A percentile compares a stretch with the other conserved stretches of the same genome.
phyloP scores from a whole-genome alignment of 2,888 invertebrate species.

The Autographa pulchrina region DNA sequence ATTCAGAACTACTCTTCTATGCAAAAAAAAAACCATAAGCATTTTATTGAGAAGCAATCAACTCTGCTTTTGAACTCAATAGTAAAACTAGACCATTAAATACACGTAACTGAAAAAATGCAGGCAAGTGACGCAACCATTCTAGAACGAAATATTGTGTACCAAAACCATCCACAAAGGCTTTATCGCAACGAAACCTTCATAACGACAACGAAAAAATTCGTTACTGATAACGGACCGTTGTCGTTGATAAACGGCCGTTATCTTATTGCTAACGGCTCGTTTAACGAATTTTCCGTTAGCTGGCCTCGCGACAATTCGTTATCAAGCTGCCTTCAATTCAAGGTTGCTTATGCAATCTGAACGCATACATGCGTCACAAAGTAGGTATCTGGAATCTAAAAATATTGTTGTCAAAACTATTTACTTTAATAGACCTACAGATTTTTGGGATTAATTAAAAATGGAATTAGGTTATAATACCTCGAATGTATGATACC shows the following conservation, averaged over 20 bases:
- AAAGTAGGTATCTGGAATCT: too few species aligned
- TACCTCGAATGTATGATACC: too few species aligned
- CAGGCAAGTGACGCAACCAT: not conserved
- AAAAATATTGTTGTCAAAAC: too few species aligned
- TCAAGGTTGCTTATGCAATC: not conserved
- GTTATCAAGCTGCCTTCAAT: not conserved
- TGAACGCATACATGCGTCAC: not conserved
- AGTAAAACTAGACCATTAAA: too few species aligned
- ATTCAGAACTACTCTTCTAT: too few species aligned
- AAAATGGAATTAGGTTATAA: too few species aligned
- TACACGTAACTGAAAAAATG: too few species aligned
- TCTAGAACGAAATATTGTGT: not conserved
- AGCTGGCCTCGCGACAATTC: not conserved
- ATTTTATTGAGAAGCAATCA: too few species aligned
- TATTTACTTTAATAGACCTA: too few species aligned
- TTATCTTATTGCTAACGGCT: conserved; percentile 3
- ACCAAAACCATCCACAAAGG: not conserved
- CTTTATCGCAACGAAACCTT: not conserved
- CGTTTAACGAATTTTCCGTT: not conserved
- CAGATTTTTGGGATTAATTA: too few species aligned
- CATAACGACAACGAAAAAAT: not conserved
- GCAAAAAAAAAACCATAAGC: too few species aligned
- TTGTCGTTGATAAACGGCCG: not conserved
- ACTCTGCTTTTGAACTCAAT: too few species aligned
- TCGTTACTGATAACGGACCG: not conserved